phyloP scores from a whole-genome alignment of 2,888 invertebrate species.

The Abscondita cerata region DNA sequence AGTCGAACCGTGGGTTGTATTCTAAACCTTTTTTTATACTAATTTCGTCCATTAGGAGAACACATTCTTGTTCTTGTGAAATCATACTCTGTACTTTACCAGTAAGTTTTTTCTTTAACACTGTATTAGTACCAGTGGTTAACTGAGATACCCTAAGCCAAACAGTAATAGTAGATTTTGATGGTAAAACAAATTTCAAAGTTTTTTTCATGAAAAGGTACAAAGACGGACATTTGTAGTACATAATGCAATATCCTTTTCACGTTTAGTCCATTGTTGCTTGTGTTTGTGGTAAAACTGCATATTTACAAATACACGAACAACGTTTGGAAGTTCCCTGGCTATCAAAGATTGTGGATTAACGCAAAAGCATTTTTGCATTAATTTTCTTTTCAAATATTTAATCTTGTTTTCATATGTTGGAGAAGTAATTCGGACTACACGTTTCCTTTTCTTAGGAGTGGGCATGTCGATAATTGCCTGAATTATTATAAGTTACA shows the following conservation, averaged over 20 bases:
- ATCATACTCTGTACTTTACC: background rate
- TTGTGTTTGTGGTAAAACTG: background rate
- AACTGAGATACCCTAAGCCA: background rate
- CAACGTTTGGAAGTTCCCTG: background rate
- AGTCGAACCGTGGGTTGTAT: slow-evolving; percentile 15
- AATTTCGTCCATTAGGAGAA: slow-evolving; percentile 11
- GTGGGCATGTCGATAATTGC: too few relatives aligned
- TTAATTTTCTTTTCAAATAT: background rate
- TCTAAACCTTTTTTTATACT: slow-evolving; percentile 17
- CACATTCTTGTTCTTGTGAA: slow-evolving; percentile 4
- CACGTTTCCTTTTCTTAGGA: too few relatives aligned
- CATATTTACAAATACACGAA: background rate
- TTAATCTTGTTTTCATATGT: too few relatives aligned
- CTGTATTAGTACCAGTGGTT: background rate
- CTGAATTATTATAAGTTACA: too few relatives aligned
- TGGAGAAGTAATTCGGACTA: too few relatives aligned
- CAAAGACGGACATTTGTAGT: background rate
- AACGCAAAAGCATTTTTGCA: background rate
- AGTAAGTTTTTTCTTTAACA: background rate
- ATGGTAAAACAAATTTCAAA: slow-evolving; percentile 2
- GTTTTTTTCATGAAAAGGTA: slow-evolving; percentile 3
- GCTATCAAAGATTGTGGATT: background rate
- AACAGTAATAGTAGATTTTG: slow-evolving; percentile 2
- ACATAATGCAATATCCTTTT: too few relatives aligned
- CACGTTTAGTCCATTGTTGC: background rate